A percentile compares a stretch with the other conserved stretches of the same genome.
phyloP scores from a whole-genome alignment of 2,797 vertebrate species.

The Hozukius guyotensis region DNA sequence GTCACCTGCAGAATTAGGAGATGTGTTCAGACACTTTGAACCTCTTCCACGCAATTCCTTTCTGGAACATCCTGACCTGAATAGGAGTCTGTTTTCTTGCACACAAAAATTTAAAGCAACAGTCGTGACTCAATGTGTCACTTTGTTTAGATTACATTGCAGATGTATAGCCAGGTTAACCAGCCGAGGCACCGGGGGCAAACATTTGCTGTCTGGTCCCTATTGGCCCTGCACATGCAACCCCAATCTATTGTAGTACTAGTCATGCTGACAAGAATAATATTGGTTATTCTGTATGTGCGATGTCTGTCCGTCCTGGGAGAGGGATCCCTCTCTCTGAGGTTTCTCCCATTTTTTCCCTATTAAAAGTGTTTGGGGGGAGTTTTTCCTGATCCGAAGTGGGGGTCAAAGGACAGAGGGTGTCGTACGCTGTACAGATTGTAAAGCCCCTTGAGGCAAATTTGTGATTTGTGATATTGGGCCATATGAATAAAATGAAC shows the following conservation, averaged over 20 bases:
- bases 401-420: background rate
- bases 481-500: background rate
- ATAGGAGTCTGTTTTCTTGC: background rate
- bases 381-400: background rate
- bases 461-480: background rate
- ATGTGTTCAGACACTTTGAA: conserved; percentile 10
- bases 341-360: background rate
- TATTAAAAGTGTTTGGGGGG: too few relatives aligned
- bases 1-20: background rate
- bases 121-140: background rate
- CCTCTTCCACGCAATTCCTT: conserved; percentile 10
- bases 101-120: background rate
- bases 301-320: background rate
- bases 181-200: background rate
- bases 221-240: background rate
- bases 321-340: background rate
- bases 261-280: background rate
- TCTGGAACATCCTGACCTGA: conserved; percentile 37
- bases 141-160: background rate
- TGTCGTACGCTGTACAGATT: background rate
- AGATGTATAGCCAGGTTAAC: background rate
- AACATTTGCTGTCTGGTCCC: background rate
- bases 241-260: background rate
- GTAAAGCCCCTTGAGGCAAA: background rate
- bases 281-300: background rate